Evolutionary conservation across 1,140 invertebrate genomes (phyloP), one percentile per base, ranked within the genome.

Genomic region (Drosophila navojoa): DNA sequence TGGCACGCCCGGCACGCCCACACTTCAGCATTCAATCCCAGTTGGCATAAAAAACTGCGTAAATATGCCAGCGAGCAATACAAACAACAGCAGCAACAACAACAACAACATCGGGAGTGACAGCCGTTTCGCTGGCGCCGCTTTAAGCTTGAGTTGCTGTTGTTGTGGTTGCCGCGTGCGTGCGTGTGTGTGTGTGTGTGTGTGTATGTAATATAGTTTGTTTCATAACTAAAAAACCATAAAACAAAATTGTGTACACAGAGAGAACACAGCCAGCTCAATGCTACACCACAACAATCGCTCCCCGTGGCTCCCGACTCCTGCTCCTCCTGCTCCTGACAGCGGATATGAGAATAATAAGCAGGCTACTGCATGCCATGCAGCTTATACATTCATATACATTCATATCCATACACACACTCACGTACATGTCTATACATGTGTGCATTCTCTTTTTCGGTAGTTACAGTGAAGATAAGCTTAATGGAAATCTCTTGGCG

Each of bases 171-270:
- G 42, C n/a, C 19, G 42, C 19, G 19, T 27, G 13, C 6, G 4
- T 68, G 38, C 10, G 32, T 32, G 57, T 27, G 13, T 29, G 7
- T 60, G 38, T 35, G 32, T 61, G 53, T 42, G 15, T 38, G 16
- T 19, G 19, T 19, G 16, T 69, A 59, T 81, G 79, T 86, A 81
- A 76, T 86, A 87, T 79, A 87, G 82, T 78, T 86, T 70, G 81
- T 87, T 87, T 87, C 79, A 86, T 86, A 86, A 86, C 81, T 86
- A 86, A 86, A 86, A 86, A 86, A 79, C 78, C 81, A 86, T 86
- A 86, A 81, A 86, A 86, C 82, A 86, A 86, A 87, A 87, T 87
- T 87, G 78, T 86, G 68, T 87, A 76, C 79, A 79, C 71, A 79
- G 19, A 58, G 29, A 59, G 49, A 59, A 25, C 64, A 40, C 64